Evolutionary conservation across 1,140 invertebrate genomes (phyloP).

Genomic region (Drosophila pallidifrons): DNA sequence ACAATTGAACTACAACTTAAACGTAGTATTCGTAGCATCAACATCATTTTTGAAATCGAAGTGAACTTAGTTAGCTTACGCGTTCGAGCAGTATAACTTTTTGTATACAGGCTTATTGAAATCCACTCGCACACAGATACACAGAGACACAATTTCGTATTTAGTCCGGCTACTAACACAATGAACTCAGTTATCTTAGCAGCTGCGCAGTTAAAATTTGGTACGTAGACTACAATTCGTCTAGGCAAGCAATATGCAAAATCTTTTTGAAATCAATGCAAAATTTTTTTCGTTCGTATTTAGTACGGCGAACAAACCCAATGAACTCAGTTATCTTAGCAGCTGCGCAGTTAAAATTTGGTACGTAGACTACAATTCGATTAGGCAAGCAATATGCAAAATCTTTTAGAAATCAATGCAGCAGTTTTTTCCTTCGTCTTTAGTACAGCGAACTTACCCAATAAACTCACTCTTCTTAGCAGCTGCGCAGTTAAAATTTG

Average conservation of each 20-base stretch:
- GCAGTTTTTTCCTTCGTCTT: too few species aligned
- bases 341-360: neutral
- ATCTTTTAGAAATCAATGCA: conserved; percentile 13
- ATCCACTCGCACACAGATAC: neutral
- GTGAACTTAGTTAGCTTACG: conserved; percentile 2
- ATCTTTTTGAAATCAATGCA: conserved; percentile 12
- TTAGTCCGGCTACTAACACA: neutral
- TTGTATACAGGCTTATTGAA: neutral
- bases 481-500: neutral
- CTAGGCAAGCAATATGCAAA: neutral
- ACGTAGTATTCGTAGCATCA: neutral
- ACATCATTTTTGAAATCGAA: neutral
- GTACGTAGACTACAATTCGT: neutral
- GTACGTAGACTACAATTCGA: neutral
- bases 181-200: neutral
- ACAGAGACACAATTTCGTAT: too few species aligned
- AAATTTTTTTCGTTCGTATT: too few species aligned
- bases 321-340: neutral
- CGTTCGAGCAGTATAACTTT: neutral
- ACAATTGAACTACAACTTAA: too few species aligned
- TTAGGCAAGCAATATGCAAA: neutral
- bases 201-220: neutral
- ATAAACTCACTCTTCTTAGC: neutral
- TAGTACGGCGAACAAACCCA: neutral
- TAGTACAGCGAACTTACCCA: neutral